These are phyloP conservation scores for Blomia tropicalis DNA, from an alignment of 2,888 invertebrate genomes.

Conservation along the genomic window DNA sequence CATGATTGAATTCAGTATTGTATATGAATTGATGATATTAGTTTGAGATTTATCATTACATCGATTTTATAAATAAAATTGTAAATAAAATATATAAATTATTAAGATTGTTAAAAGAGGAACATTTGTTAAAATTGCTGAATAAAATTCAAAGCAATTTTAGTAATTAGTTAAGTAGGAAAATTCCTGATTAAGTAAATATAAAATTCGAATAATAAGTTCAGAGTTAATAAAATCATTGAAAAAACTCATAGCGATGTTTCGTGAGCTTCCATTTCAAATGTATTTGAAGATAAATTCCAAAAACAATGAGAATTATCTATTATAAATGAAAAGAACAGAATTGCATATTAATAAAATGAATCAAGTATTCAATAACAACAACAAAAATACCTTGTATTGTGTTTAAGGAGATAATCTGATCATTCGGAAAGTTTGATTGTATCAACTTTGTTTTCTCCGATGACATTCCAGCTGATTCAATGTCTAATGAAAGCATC, in stretches of 20 bases:
- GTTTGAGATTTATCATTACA: too few relatives aligned
- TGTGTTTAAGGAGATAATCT: slow-evolving; percentile 22
- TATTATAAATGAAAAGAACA: not conserved
- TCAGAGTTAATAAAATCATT: not conserved
- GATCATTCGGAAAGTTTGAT: slow-evolving; percentile 22
- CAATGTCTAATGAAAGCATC: slow-evolving; percentile 49
- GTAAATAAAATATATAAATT: too few relatives aligned
- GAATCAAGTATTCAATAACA: not conserved
- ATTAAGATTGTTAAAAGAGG: too few relatives aligned
- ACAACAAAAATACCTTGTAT: slow-evolving; percentile 21
- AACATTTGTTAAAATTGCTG: too few relatives aligned
- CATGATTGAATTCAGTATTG: too few relatives aligned
- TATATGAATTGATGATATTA: too few relatives aligned
- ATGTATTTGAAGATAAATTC: slow-evolving; percentile 22
- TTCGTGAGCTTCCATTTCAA: slow-evolving; percentile 10
- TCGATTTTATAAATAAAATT: too few relatives aligned
- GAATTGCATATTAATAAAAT: not conserved
- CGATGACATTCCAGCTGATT: slow-evolving; percentile 12
- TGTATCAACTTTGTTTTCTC: slow-evolving; percentile 23
- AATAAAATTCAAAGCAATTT: too few relatives aligned
- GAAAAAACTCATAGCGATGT: not conserved
- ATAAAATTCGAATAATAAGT: not conserved
- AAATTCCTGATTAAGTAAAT: not conserved
- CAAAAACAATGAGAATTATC: slow-evolving; percentile 23
- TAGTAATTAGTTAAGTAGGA: slow-evolving; percentile 9